Evolutionary conservation across 1,140 invertebrate species (phyloP).

Genomic region (Drosophila obscura): DNA sequence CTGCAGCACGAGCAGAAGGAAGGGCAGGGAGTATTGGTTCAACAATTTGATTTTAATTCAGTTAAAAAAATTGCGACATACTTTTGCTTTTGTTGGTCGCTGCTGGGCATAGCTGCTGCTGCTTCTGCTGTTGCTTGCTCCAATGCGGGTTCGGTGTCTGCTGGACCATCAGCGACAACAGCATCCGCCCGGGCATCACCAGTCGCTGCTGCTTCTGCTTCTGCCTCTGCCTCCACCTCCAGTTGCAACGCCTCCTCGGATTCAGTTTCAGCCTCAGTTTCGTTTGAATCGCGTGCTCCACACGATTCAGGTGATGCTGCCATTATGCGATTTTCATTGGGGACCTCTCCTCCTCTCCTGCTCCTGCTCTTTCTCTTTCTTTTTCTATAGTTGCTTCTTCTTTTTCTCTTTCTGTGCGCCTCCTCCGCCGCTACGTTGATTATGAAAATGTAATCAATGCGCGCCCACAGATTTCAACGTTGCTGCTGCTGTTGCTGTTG

Average conservation of each 20-base stretch:
- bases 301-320: slow-evolving; percentile 71
- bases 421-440: slow-evolving; percentile 49
- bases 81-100: slow-evolving; percentile 67
- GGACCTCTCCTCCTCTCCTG: slow-evolving; percentile 12
- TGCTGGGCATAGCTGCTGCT: too few species aligned
- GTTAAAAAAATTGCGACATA: slow-evolving; percentile 54
- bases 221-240: slow-evolving; percentile 26
- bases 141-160: slow-evolving; percentile 14
- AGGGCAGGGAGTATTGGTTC: background rate
- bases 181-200: slow-evolving; percentile 6
- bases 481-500: slow-evolving; percentile 15
- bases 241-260: slow-evolving; percentile 48
- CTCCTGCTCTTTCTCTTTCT: slow-evolving; percentile 21
- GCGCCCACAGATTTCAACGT: slow-evolving; percentile 38
- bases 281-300: slow-evolving; percentile 64
- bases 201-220: slow-evolving; percentile 1
- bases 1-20: too few species aligned
- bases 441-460: slow-evolving; percentile 72
- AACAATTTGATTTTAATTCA: slow-evolving; percentile 40
- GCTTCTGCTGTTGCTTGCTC: background rate
- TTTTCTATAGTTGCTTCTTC: slow-evolving; percentile 13
- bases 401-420: slow-evolving; percentile 12
- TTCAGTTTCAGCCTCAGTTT: slow-evolving; percentile 25
- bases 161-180: slow-evolving; percentile 14
- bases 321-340: slow-evolving; percentile 76